phyloP scores from a whole-genome alignment of 2,797 vertebrate species.

The Alca torda region DNA sequence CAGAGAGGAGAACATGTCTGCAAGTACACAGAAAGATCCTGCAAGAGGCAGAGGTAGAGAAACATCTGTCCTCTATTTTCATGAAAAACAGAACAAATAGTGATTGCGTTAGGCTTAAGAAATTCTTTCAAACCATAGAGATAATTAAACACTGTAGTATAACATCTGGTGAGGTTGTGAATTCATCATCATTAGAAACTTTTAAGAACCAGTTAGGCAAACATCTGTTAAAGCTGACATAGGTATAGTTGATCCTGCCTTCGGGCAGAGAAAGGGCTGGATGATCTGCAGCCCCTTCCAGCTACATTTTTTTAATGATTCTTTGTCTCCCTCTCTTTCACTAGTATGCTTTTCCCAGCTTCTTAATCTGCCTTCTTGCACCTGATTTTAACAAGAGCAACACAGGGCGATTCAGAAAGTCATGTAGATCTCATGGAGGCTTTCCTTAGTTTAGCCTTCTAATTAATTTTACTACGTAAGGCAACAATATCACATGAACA shows the following conservation, averaged over 20 bases:
- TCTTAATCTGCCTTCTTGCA: not conserved
- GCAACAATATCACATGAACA: not conserved
- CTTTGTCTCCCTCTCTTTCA: not conserved
- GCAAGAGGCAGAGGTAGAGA: not conserved
- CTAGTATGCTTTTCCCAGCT: not conserved
- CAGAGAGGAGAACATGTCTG: not conserved
- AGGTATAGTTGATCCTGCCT: constrained; percentile 37
- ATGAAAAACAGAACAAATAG: not conserved
- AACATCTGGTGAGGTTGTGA: constrained; percentile 29
- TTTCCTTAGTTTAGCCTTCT: not conserved
- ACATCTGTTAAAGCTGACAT: constrained; percentile 15
- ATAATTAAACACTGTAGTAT: constrained; percentile 12
- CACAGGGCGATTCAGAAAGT: not conserved
- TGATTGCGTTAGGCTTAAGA: constrained; percentile 4
- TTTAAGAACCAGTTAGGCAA: constrained; percentile 21
- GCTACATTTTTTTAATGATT: not conserved
- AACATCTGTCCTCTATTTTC: not conserved
- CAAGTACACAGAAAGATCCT: not conserved
- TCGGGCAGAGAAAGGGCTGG: not conserved
- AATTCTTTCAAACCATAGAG: not conserved
- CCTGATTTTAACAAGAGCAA: not conserved
- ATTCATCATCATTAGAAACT: constrained; percentile 5
- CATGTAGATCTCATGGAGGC: not conserved
- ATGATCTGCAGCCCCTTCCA: not conserved
- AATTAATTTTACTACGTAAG: not conserved